Conservation (phyloP, 2,113 vertebrate species). For the Percopsis transmontana region DNA sequence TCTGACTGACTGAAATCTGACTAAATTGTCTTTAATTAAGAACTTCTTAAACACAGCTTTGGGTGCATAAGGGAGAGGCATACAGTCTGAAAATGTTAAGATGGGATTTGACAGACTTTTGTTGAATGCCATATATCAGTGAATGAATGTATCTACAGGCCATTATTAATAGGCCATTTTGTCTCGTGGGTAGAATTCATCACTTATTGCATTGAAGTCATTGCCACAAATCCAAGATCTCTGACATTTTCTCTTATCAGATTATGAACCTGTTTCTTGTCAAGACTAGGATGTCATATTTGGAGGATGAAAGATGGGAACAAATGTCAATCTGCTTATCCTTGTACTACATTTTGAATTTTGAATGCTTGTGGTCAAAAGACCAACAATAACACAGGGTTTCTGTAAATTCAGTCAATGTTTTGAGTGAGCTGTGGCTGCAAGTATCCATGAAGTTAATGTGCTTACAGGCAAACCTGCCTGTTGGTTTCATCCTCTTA, state of each 20-base stretch:
- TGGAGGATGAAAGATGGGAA: not conserved
- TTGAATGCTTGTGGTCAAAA: constrained; percentile 5
- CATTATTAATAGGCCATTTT: too few relatives aligned
- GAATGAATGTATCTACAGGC: constrained; percentile 16
- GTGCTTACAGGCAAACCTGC: constrained; percentile 37
- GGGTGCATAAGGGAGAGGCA: constrained; percentile 1
- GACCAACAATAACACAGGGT: constrained; percentile 19
- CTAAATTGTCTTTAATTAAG: constrained; percentile 8
- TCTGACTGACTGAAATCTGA: constrained; percentile 21
- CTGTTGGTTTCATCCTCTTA: constrained; percentile 12
- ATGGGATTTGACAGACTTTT: not conserved
- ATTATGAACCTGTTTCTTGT: constrained; percentile 29
- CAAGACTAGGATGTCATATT: constrained; percentile 49
- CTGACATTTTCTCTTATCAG: constrained; percentile 29
- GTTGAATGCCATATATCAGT: not conserved
- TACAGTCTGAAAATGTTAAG: not conserved
- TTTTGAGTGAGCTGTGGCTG: constrained; percentile 22
- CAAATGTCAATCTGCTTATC: constrained; percentile 20
- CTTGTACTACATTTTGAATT: constrained; percentile 43
- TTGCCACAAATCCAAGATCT: constrained; percentile 3
- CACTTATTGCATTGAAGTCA: constrained; percentile 15
- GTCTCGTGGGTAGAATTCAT: constrained; percentile 9
- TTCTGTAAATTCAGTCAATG: constrained; percentile 44
- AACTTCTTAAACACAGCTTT: not conserved
- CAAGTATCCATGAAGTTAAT: constrained; percentile 24